These are phyloP conservation scores for Nyctalus aviator DNA, from an alignment of 2,797 vertebrate species.

Conservation along the genomic window DNA sequence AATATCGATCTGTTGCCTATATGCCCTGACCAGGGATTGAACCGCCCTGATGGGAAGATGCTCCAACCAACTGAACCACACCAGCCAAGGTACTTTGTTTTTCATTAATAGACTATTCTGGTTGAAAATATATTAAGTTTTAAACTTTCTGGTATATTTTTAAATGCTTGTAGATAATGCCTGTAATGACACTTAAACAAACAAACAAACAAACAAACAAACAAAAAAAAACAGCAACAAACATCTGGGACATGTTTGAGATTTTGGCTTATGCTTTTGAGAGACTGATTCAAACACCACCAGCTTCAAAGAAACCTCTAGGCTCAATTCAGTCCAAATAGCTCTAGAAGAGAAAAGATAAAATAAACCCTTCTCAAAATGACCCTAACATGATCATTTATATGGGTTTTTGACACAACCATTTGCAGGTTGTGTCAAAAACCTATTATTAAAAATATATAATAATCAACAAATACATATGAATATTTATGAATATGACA, in stretches of 20 bases:
- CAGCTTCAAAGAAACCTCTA: slow-evolving; percentile 28
- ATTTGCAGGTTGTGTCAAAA: neutral
- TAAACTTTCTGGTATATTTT: neutral
- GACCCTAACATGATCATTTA: neutral
- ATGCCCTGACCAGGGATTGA: neutral
- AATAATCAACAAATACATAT: slow-evolving; percentile 1
- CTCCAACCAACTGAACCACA: neutral
- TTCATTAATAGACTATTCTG: neutral
- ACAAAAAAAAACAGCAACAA: slow-evolving; percentile 42
- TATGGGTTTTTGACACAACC: too few relatives aligned
- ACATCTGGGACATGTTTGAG: slow-evolving; percentile 22
- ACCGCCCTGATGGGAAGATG: neutral
- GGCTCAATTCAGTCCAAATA: neutral
- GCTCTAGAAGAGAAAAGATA: slow-evolving; percentile 27
- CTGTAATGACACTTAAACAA: neutral
- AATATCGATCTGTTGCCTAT: neutral
- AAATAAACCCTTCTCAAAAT: neutral
- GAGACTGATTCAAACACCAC: neutral
- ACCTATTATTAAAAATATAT: neutral
- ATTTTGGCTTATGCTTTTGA: neutral
- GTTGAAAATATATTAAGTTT: slow-evolving; percentile 24
- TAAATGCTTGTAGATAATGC: neutral
- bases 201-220: too few relatives aligned
- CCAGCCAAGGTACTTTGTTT: neutral
- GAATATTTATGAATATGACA: neutral